Evolutionary conservation across 2,888 invertebrate species (phyloP).

Genomic region (Drosophila imparisetae): DNA sequence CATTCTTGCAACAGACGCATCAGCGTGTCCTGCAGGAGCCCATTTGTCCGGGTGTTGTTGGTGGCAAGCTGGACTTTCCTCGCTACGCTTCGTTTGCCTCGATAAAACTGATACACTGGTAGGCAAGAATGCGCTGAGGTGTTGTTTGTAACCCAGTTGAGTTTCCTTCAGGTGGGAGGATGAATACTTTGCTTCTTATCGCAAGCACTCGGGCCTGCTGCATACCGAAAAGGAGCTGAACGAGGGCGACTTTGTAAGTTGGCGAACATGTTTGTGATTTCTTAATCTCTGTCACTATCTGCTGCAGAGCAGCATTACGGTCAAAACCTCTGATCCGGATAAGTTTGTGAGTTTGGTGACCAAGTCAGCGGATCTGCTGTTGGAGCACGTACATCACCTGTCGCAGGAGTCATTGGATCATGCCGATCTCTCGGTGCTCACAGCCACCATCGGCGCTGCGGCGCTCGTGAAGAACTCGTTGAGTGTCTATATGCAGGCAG

Average conservation of each 20-base stretch:
- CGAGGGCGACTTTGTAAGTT: conserved; percentile 78
- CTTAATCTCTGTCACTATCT: background rate
- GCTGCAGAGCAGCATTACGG: conserved; percentile 85
- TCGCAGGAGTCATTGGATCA: conserved; percentile 94
- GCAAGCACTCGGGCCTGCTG: conserved; percentile 87
- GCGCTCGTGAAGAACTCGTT: conserved; percentile 91
- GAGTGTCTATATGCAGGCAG: conserved; percentile 89
- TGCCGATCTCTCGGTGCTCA: conserved; percentile 92
- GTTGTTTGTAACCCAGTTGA: conserved; percentile 6
- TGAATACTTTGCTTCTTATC: conserved; percentile 91
- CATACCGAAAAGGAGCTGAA: conserved; percentile 83
- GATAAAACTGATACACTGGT: conserved; percentile 92
- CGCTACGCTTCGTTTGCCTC: conserved; percentile 93
- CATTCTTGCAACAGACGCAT: conserved; percentile 85
- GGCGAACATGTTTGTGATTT: background rate
- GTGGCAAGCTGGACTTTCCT: conserved; percentile 92
- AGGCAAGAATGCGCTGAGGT: conserved; percentile 8
- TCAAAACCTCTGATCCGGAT: conserved; percentile 91
- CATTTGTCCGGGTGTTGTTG: conserved; percentile 91
- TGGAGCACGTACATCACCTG: conserved; percentile 91
- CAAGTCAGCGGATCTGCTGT: conserved; percentile 89
- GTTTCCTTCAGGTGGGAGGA: conserved; percentile 88
- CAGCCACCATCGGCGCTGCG: conserved; percentile 92
- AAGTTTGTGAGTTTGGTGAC: conserved; percentile 90
- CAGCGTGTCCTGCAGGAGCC: conserved; percentile 92